A percentile compares a stretch with the other conserved stretches of the same genome.
phyloP scores from a whole-genome alignment of 2,797 vertebrate species.

The Acipenser transmontanus region DNA sequence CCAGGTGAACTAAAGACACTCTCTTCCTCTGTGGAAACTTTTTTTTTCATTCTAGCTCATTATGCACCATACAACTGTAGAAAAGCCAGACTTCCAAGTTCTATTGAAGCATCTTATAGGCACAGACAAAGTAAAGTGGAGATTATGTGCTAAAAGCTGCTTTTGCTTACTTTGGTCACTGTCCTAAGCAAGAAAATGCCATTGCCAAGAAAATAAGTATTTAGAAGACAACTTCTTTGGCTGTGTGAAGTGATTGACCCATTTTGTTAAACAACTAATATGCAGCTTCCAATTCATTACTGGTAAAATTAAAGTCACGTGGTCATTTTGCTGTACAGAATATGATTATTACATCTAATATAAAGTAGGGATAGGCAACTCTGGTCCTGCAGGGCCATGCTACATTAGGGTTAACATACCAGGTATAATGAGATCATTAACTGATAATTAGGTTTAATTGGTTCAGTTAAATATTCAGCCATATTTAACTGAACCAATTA shows the following conservation, averaged over 20 bases:
- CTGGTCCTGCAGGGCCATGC: too few relatives aligned
- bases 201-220: not conserved
- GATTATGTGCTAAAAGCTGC: not conserved
- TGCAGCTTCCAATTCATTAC: too few relatives aligned
- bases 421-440: too few relatives aligned
- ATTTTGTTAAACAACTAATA: too few relatives aligned
- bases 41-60: slow-evolving; percentile 12
- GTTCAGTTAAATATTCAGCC: too few relatives aligned
- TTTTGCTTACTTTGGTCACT: slow-evolving; percentile 2
- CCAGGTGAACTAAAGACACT: slow-evolving; percentile 1
- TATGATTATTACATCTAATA: too few relatives aligned
- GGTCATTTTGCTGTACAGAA: too few relatives aligned
- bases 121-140: slow-evolving; percentile 11
- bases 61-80: not conserved
- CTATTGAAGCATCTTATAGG: slow-evolving; percentile 8
- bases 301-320: too few relatives aligned
- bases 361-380: too few relatives aligned
- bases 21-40: slow-evolving; percentile 6
- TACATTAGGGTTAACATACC: too few relatives aligned
- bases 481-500: too few relatives aligned
- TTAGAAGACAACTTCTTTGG: slow-evolving; percentile 7
- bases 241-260: not conserved
- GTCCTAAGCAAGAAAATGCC: not conserved
- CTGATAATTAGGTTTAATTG: too few relatives aligned
- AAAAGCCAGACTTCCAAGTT: not conserved